These are phyloP conservation scores for Dendrocincla fuliginosa DNA, from an alignment of 2,797 vertebrate genomes.

Conservation along the genomic window DNA sequence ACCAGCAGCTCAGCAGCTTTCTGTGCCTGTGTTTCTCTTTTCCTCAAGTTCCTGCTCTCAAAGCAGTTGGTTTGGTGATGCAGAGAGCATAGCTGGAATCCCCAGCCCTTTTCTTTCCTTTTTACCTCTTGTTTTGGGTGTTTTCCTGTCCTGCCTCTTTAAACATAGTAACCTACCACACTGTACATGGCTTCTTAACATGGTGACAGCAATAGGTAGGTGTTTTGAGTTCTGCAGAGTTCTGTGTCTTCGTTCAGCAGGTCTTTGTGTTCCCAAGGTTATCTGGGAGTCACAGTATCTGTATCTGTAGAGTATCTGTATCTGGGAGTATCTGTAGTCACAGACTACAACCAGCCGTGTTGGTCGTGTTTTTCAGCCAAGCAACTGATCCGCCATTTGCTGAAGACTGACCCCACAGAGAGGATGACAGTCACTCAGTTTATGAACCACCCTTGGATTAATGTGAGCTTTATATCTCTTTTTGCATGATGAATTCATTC, in stretches of 20 bases:
- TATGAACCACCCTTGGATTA: slow-evolving; percentile 98
- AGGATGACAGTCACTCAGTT: slow-evolving; percentile 94
- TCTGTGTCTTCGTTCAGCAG: background rate
- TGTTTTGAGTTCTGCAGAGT: background rate
- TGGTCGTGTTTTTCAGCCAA: slow-evolving; percentile 81
- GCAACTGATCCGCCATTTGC: slow-evolving; percentile 89
- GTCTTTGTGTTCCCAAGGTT: background rate
- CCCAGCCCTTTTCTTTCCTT: background rate
- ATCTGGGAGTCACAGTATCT: no score
- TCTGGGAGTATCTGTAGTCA: no score
- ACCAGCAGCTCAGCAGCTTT: background rate
- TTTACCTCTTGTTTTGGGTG: background rate
- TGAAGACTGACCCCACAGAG: slow-evolving; percentile 97
- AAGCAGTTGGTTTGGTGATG: background rate
- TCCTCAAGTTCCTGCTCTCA: background rate
- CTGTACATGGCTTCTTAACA: background rate
- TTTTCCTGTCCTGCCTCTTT: background rate
- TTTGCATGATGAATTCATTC: background rate
- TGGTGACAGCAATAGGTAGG: background rate
- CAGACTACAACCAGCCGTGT: background rate
- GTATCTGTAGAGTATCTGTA: no score
- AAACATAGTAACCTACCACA: background rate
- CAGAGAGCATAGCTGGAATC: background rate
- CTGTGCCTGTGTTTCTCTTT: background rate
- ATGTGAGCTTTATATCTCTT: slow-evolving; percentile 77